Percentiles rank a stretch among this genome's conserved stretches.
Evolutionary conservation across 2,113 vertebrate genomes (phyloP).

Genomic region (Callionymus lyra): DNA sequence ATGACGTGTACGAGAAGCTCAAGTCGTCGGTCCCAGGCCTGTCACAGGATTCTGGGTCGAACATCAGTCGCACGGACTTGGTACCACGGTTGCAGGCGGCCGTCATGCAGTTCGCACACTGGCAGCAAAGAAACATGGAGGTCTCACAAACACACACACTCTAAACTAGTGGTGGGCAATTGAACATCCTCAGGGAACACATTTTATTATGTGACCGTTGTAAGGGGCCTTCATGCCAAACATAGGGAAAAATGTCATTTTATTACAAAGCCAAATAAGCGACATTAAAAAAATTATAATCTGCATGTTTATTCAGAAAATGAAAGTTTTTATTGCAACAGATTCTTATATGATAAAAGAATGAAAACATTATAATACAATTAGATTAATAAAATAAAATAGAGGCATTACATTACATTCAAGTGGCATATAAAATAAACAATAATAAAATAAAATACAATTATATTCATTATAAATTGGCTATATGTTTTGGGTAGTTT

Average conservation of each 20-base stretch:
- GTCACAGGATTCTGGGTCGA: slow-evolving; percentile 57
- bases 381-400: no score
- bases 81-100: slow-evolving; percentile 65
- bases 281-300: not conserved
- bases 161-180: not conserved
- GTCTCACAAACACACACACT: not conserved
- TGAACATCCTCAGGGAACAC: not conserved
- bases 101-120: slow-evolving; percentile 72
- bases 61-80: slow-evolving; percentile 74
- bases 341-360: no score
- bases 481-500: no score
- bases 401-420: no score
- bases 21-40: slow-evolving; percentile 64
- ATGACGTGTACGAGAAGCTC: slow-evolving; percentile 80
- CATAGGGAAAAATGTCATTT: slow-evolving; percentile 44
- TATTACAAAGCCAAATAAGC: slow-evolving; percentile 44
- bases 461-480: no score
- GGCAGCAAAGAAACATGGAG: slow-evolving; percentile 62
- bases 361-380: no score
- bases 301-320: not conserved
- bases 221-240: slow-evolving; percentile 15
- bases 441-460: no score
- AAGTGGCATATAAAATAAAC: no score
- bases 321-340: no score
- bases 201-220: not conserved